Percentiles rank a stretch among this genome's conserved stretches.
Evolutionary conservation across 2,113 vertebrate genomes (phyloP).

Genomic region (Dryoscopus gambensis): DNA sequence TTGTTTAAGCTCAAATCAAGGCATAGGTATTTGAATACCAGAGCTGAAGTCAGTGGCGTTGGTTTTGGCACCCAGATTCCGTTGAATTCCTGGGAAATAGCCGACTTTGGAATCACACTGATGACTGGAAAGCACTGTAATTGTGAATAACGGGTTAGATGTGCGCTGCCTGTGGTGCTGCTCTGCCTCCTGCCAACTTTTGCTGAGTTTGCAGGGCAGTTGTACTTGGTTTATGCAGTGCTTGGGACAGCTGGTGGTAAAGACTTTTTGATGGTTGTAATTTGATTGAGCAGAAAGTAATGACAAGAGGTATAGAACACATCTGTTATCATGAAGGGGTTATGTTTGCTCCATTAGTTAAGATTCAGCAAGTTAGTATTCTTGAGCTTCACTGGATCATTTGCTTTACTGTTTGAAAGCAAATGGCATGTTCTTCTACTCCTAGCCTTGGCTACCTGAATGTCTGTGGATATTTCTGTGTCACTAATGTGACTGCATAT

Average conservation of each 20-base stretch:
- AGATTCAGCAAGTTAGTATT: not conserved
- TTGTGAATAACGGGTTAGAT: not conserved
- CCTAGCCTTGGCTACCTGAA: not conserved
- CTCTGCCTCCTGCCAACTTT: not conserved
- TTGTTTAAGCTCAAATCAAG: not conserved
- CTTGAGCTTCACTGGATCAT: not conserved
- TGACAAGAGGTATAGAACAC: fast-evolving
- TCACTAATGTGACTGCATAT: not conserved
- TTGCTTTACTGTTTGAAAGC: not conserved
- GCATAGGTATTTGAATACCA: not conserved
- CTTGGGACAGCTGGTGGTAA: not conserved
- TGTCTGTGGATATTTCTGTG: not conserved
- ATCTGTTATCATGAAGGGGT: not conserved
- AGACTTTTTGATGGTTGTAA: not conserved
- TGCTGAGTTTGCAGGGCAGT: not conserved
- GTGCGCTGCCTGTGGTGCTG: not conserved
- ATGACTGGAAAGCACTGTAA: not conserved
- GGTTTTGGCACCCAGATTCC: not conserved
- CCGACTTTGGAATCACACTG: not conserved
- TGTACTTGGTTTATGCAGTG: not conserved
- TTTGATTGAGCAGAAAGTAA: not conserved
- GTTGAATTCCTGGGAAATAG: not conserved
- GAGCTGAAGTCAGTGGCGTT: not conserved
- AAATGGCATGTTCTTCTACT: not conserved
- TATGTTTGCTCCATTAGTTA: not conserved